Evolutionary conservation across 23 tunicate species (phyloP).

Genomic region (Halocynthia roretzi): DNA sequence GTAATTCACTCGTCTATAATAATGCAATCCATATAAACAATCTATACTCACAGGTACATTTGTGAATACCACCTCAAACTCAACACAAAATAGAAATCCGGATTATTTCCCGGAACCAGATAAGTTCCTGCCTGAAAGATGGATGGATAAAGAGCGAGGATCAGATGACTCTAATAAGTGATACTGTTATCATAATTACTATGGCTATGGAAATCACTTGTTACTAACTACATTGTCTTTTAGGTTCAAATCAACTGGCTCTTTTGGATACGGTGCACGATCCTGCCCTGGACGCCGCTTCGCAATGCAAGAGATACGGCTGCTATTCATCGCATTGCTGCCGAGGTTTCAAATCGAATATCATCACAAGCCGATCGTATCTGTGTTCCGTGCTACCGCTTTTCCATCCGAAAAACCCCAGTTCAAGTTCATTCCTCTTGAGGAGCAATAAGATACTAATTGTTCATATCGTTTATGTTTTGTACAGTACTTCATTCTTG

Average conservation of each 20-base stretch:
- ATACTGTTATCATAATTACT: no score
- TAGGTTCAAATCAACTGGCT: slow-evolving; percentile 40
- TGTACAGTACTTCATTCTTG: no score
- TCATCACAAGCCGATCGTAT: slow-evolving; percentile 32
- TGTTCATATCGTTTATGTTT: no score
- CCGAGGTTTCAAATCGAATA: slow-evolving; percentile 37
- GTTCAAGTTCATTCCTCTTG: slow-evolving; percentile 34
- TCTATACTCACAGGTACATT: slow-evolving; percentile 1
- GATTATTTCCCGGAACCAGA: slow-evolving; percentile 19
- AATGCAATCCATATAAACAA: no score
- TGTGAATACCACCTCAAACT: slow-evolving; percentile 4
- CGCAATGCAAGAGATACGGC: slow-evolving; percentile 34
- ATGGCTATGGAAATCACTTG: no score
- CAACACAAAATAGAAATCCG: slow-evolving; percentile 8
- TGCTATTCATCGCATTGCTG: slow-evolving; percentile 22
- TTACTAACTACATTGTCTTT: no score
- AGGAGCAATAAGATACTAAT: background rate
- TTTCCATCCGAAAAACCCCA: slow-evolving; percentile 32
- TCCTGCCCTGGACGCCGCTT: slow-evolving; percentile 52
- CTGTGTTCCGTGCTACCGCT: background rate
- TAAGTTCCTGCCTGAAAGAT: slow-evolving; percentile 20
- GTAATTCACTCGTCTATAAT: no score
- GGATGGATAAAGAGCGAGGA: background rate
- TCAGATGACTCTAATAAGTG: no score
- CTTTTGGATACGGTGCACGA: slow-evolving; percentile 50